Percentiles rank a stretch among this genome's conserved stretches.
Conservation (phyloP, 2,888 invertebrate genomes). For the Automeris io region DNA sequence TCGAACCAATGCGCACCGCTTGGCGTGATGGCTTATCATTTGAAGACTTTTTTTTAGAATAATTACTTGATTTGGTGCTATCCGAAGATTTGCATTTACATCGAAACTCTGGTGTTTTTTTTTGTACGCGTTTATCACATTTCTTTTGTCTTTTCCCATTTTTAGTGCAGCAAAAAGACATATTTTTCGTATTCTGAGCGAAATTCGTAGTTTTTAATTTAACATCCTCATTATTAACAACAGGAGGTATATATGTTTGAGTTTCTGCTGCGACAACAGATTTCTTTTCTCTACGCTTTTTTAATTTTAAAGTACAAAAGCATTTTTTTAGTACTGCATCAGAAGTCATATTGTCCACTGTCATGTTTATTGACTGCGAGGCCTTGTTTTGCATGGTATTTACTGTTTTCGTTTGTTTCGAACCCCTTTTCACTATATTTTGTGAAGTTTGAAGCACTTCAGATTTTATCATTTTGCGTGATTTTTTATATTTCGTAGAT, state of each 20-base stretch:
- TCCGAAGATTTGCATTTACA: slow-evolving; percentile 6
- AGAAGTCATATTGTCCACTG: slow-evolving; percentile 15
- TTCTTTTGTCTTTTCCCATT: background rate
- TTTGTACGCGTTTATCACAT: background rate
- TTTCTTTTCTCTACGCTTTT: slow-evolving; percentile 11
- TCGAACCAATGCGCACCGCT: slow-evolving; percentile 31
- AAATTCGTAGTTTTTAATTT: background rate
- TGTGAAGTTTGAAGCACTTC: background rate
- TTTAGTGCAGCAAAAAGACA: slow-evolving; percentile 11
- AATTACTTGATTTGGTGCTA: slow-evolving; percentile 3
- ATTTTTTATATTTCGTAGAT: background rate
- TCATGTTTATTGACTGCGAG: slow-evolving; percentile 9
- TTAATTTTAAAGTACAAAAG: slow-evolving; percentile 27
- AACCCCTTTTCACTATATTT: background rate
- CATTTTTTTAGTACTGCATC: slow-evolving; percentile 21
- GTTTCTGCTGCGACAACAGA: background rate
- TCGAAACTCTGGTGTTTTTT: no score
- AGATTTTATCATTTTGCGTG: background rate
- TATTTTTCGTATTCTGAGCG: background rate
- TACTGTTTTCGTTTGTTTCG: background rate
- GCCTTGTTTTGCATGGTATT: background rate
- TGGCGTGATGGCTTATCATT: slow-evolving; percentile 10
- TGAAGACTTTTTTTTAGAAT: background rate
- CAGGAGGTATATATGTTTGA: background rate
- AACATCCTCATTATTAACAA: background rate